phyloP scores from a whole-genome alignment of 2,888 invertebrate genomes.

The Chirona hameri region DNA sequence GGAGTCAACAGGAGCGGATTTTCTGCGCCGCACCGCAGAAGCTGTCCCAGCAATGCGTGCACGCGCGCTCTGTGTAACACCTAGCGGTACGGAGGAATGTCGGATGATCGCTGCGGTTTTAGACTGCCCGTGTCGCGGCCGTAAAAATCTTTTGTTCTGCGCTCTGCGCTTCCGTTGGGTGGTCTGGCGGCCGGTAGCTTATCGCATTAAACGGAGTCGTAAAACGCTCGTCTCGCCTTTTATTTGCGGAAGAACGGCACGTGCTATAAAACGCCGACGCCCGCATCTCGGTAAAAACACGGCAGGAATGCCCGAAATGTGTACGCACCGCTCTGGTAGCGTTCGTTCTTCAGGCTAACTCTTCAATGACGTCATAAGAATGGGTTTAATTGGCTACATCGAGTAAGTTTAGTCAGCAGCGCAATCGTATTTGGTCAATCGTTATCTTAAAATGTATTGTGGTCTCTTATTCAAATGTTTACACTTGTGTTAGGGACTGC shows the following conservation, averaged over 20 bases:
- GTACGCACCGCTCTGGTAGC: neutral
- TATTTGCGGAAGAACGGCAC: neutral
- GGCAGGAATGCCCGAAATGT: neutral
- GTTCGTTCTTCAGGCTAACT: neutral
- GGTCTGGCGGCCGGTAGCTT: neutral
- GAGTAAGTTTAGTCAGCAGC: no score
- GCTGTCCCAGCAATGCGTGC: no score
- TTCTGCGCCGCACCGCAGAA: no score
- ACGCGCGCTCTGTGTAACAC: neutral
- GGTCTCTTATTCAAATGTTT: no score
- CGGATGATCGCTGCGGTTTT: neutral
- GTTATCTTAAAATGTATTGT: no score
- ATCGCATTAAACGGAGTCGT: conserved; percentile 5
- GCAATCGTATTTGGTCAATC: no score
- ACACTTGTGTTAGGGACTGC: no score
- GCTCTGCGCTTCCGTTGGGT: neutral
- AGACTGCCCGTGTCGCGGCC: neutral
- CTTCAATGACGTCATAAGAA: no score
- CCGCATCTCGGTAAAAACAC: neutral
- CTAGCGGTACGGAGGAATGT: neutral
- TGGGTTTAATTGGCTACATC: no score
- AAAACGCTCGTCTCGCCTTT: neutral
- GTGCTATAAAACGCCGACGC: neutral
- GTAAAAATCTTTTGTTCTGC: neutral
- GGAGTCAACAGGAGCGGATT: neutral